Base-by-base conservation (phyloP, 64 coral and sea anemone genomes). In the Hydrozoanthus tunicans region DNA sequence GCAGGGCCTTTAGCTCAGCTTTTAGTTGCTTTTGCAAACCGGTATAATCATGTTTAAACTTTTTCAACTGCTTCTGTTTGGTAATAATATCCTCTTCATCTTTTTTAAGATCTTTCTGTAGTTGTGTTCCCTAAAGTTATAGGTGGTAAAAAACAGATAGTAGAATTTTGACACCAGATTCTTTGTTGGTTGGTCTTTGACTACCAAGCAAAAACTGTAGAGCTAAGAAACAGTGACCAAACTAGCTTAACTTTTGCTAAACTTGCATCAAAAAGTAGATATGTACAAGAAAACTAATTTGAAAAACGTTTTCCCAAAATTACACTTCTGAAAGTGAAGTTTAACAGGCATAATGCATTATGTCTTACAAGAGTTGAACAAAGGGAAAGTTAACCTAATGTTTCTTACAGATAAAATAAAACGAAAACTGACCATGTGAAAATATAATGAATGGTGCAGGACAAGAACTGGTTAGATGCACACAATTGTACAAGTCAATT, bases 51-150 rank as follows among this genome's bases (percentile, higher is more conserved):
- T 98, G 96, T 51, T 98, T 98, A n/a, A 79, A 79, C 77, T 89
- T 93, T 77, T 98, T 98, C 8, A 98, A 59, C 80, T 91, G 93
- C 26, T 95, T 89, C 62, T 98, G 96, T 98, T 98, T 98, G 24
- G 53, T 65, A 20, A 95, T 91, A 20, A 98, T 98, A 54, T 95
- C 93, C 4, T 74, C 56, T 61, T 98, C 96, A 51, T 98, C 93
- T 32, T 95, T 83, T 69, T 93, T 95, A 4, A 98, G 86, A 51
- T 91, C 91, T 86, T 95, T 93, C 80, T 98, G 93, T 6, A 98
- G 91, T 80, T 93, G 86, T 61, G 82, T 95, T 5, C 96, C 96
- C 96, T 98, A 53, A 43, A 86, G 81, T 70, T 32, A 32, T 73
- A 70, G 17, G n/a, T 72, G 53, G 14, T 5, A 75, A 24, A 10